Evolutionary conservation across 2,888 invertebrate species (phyloP).

Genomic region (Nineta flava): DNA sequence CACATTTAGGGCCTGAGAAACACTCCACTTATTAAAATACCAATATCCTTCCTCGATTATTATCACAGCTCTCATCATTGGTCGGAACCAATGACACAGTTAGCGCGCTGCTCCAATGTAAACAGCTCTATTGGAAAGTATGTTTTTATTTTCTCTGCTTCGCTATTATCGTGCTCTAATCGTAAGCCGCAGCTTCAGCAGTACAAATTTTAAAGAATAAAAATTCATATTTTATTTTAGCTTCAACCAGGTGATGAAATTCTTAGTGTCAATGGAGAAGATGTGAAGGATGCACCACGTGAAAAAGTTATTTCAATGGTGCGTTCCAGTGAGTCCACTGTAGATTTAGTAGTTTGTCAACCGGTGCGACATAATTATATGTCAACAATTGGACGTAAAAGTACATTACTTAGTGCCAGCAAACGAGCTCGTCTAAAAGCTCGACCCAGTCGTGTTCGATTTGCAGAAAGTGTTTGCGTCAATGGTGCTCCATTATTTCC

Average conservation of each 20-base stretch:
- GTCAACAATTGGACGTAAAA: constrained; percentile 40
- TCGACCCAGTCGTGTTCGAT: constrained; percentile 71
- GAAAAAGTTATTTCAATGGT: constrained; percentile 83
- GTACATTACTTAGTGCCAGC: constrained; percentile 73
- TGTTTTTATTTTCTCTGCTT: too few species aligned
- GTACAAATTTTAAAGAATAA: too few species aligned
- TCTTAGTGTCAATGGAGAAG: constrained; percentile 77
- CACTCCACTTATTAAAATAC: too few species aligned
- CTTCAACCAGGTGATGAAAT: constrained; percentile 85
- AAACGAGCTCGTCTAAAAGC: constrained; percentile 68
- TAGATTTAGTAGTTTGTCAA: constrained; percentile 68
- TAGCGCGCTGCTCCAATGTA: too few species aligned
- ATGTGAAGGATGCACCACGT: constrained; percentile 68
- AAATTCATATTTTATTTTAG: constrained; percentile 23
- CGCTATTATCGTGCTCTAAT: too few species aligned
- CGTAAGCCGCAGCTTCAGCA: too few species aligned
- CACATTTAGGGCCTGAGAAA: too few species aligned
- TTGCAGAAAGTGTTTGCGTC: constrained; percentile 77
- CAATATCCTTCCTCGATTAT: too few species aligned
- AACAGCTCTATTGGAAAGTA: too few species aligned
- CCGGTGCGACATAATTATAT: constrained; percentile 48
- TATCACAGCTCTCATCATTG: too few species aligned
- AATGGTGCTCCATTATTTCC: constrained; percentile 72
- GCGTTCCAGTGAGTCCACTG: constrained; percentile 60
- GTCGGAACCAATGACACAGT: too few species aligned